Base-by-base conservation (phyloP, 2,888 invertebrate genomes). In the Euplagia quadripunctaria region DNA sequence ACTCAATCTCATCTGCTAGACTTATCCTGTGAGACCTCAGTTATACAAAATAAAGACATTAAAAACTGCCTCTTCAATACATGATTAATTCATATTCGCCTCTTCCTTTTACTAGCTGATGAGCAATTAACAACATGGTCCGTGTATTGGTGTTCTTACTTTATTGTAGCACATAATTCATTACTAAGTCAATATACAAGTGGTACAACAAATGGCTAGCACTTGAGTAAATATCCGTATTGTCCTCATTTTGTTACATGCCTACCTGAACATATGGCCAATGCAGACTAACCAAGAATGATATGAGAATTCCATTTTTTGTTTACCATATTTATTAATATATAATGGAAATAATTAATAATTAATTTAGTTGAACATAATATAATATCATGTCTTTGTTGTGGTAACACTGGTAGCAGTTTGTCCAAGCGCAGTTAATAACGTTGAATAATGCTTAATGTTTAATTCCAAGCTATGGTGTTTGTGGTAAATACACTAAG, bases 201-300 rank as follows among this genome's bases (percentile, higher is more conserved):
- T 88, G 85, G 82, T 82, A 85, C 81, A 86, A 87, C 84, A 88
- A 89, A 89, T 87, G 85, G 74, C 73, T 73, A 82, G 65, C 93
- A 93, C 83, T 92, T 93, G 92, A 82, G 77, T 82, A 89, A 90
- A 93, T 89, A 93, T 92, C 91, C 90, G 89, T 89, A 90, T 87
- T 89, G 91, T 91, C 85, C 89, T 87, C 90, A 86, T 87, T 91
- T 84, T 73, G 66, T 76, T 85, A 80, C 77, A 77, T 73, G 74
- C 68, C 74, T 74, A 68, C 52, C 64, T 76, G 66, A 70, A 70
- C 61, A 69, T 70, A 72, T 72, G 11, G 42, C 55, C 71, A 75
- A 70, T 84, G 84, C 81, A 83, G 41, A 49, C 65, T 58, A 41
- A 70, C 11, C 61, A 76, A 75, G 65, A 61, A 61, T 14, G 31